phyloP scores from a whole-genome alignment of 2,797 vertebrate species.

The Enteromius treurensis region DNA sequence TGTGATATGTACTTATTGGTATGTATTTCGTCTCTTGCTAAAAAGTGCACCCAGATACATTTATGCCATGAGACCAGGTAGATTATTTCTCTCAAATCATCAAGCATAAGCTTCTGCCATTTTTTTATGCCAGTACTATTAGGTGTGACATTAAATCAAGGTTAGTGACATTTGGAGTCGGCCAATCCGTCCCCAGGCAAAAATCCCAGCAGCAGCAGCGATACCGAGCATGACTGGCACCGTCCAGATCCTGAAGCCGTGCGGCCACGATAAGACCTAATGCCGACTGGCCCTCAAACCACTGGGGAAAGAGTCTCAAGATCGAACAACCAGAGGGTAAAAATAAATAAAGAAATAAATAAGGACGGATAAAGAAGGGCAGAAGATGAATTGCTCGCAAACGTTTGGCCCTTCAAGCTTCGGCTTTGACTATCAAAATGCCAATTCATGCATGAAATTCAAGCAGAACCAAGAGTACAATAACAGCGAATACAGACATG shows the following conservation, averaged over 20 bases:
- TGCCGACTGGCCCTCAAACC: conserved; percentile 38
- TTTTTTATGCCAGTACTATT: conserved; percentile 38
- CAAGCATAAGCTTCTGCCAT: not conserved
- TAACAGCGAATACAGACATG: conserved; percentile 49
- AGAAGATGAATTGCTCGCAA: conserved; percentile 41
- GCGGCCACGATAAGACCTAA: conserved; percentile 51
- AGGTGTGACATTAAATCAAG: conserved; percentile 65
- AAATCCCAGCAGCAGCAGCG: conserved; percentile 45
- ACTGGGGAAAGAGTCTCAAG: conserved; percentile 35
- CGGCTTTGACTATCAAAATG: conserved; percentile 45
- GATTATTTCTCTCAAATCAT: not conserved
- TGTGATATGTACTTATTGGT: no score
- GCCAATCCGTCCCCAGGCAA: conserved; percentile 55
- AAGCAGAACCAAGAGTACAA: conserved; percentile 44
- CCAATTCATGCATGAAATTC: conserved; percentile 59
- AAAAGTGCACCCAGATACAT: no score
- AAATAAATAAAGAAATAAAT: conserved; percentile 25
- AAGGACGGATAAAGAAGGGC: conserved; percentile 29
- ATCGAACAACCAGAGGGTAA: conserved; percentile 33
- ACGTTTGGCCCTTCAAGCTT: conserved; percentile 45
- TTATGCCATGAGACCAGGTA: no score
- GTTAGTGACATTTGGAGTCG: conserved; percentile 63
- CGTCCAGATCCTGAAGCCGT: conserved; percentile 51
- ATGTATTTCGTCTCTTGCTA: no score
- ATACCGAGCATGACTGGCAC: conserved; percentile 58